Base-by-base conservation (phyloP, 2,888 invertebrate species). In the Diadegma fenestrale region DNA sequence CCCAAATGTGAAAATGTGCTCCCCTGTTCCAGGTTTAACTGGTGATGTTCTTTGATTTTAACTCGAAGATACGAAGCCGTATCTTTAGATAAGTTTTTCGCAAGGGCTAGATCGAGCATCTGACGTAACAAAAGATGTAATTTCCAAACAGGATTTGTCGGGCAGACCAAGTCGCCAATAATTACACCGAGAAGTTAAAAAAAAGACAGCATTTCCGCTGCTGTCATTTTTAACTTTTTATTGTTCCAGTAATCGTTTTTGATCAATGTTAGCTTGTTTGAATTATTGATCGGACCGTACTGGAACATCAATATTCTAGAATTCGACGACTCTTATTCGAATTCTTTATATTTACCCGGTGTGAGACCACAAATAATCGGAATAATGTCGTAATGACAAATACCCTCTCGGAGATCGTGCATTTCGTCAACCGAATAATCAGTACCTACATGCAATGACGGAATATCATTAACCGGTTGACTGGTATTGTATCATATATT, bases 161-260 rank as follows among this genome's bases (percentile, higher is more conserved):
- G 22, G 7, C 86, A 86, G 1, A 90, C 80, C 10, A 87, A 71
- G 58, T 88, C 85, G 43, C 88, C 87, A 17, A 89, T 79, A 37
- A 89, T 84, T 37, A 86, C 33, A 0, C 87, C 82, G 26, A 88
- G 79, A 81, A 86, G 75, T 82, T 79, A 76, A 6, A 84, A 54
- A 68, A 88, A 88, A 64, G 84, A 85, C 17, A 83, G 19, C 85
- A 86, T 88, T 87, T 89, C 88, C 12, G 87, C 51, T 17, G 86
- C 87, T 51, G 87, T 87, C 88, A 89, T 87, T 75, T 86, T 86
- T 54, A 89, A 63, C 30, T 86, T 82, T 69, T 80, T 78, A 37
- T 71, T 79, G 64, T 88, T 85, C 61, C 82, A 72, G 48, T 73
- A 26, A n/a, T 87, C 69, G 19, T 51, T 14, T 37, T 58, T 43